phyloP scores from a whole-genome alignment of 2,113 vertebrate genomes.

The Ciconia boyciana region DNA sequence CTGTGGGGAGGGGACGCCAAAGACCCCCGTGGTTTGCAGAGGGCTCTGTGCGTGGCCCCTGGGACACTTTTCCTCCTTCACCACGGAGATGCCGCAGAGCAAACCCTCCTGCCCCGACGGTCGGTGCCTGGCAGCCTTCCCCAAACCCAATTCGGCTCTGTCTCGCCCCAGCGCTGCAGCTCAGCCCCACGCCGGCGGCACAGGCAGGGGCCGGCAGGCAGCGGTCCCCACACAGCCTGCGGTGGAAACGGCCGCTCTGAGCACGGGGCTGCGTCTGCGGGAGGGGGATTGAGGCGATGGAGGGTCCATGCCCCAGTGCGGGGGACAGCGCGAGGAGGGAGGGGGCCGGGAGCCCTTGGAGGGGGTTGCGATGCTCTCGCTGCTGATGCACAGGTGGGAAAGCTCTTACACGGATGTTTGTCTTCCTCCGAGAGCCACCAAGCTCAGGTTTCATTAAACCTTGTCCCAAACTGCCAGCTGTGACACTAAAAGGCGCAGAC shows the following conservation, averaged over 20 bases:
- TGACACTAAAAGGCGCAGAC: background rate
- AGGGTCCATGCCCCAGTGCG: background rate
- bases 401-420: too few relatives aligned
- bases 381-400: background rate
- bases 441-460: background rate
- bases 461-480: background rate
- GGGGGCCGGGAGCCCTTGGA: background rate
- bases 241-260: rapidly evolving
- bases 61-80: background rate
- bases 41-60: too few relatives aligned
- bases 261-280: rapidly evolving
- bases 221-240: rapidly evolving
- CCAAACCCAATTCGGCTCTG: rapidly evolving
- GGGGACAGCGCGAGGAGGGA: rapidly evolving
- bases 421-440: background rate
- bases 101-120: rapidly evolving
- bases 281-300: background rate
- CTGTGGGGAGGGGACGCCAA: rapidly evolving
- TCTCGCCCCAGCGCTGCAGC: background rate
- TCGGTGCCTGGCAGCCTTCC: background rate
- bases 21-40: background rate
- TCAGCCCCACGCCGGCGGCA: background rate
- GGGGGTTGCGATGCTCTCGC: background rate
- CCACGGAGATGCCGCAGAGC: background rate
- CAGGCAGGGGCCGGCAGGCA: background rate